Evolutionary conservation across 2,888 invertebrate species (phyloP), one percentile per base, ranked within the genome.

Genomic region (Strigamia crassipes): DNA sequence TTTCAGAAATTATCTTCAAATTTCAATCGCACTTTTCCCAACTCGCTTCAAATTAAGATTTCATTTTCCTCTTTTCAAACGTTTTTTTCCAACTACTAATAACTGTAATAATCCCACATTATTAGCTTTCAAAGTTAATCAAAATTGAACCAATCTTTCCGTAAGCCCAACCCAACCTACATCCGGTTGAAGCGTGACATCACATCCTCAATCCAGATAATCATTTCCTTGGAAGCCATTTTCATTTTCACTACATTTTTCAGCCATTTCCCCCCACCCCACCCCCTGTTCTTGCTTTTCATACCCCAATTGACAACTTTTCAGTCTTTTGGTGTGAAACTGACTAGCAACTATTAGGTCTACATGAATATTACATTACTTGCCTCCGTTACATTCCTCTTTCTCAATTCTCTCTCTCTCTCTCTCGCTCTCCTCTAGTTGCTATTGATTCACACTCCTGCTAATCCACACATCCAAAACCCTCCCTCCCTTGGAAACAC

Each of bases 371-470:
- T 66, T 66, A 27, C 66, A 66, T 66, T 66, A 66, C 66, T 66
- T 31, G 23, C 66, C 31, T 66, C 66, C 66, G 27, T 66, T 66
- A 66, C 66, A 66, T 66, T 66, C 27, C 66, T 51, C 15, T 4
- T 51, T 51, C 51, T 51, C n/a, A n/a, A n/a, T n/a, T n/a, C 15
- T 46, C 46, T 46, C 46, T 46, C 46, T 41, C 41, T 41, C 15
- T 61, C 61, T 66, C 15, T 66, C 66, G 27, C 27, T 66, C 23
- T 66, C 66, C 27, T 66, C 23, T 66, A 66, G 66, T 66, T 66
- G 66, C 66, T 66, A 66, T 66, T 66, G 66, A 66, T 66, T 66
- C 66, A 66, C 66, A 66, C 66, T 66, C 66, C 31, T 66, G 66
- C 66, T 66, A 66, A 66, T 66, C 66, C 66, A 66, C 61, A 66